phyloP scores from a whole-genome alignment of 2,797 vertebrate species.

The Austrolebias charrua region DNA sequence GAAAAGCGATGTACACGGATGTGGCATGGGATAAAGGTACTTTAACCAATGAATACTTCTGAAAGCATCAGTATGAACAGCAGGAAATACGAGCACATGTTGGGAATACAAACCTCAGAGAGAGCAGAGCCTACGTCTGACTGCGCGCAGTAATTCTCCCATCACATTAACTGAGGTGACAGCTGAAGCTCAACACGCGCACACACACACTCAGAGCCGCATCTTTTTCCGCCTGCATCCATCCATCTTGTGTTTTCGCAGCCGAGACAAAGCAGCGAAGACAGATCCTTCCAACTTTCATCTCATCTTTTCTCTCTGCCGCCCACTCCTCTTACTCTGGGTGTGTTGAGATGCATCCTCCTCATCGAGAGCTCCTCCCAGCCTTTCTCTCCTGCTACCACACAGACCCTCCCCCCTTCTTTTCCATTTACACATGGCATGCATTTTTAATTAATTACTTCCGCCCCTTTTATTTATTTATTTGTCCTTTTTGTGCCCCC shows the following conservation, averaged over 20 bases:
- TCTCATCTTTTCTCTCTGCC: constrained; percentile 57
- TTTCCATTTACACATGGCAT: constrained; percentile 53
- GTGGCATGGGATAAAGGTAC: not conserved
- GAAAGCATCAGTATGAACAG: constrained; percentile 4
- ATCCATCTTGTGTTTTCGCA: constrained; percentile 36
- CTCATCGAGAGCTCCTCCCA: constrained; percentile 43
- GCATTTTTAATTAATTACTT: constrained; percentile 72
- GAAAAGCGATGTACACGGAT: not conserved
- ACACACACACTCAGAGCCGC: constrained; percentile 24
- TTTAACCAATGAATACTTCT: constrained; percentile 7
- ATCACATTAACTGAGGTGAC: constrained; percentile 34
- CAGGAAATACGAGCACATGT: constrained; percentile 10
- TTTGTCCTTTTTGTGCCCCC: constrained; percentile 46
- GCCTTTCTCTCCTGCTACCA: constrained; percentile 19
- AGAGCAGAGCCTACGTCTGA: constrained; percentile 39
- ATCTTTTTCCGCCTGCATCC: constrained; percentile 36
- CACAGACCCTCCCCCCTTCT: constrained; percentile 20
- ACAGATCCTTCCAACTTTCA: constrained; percentile 54
- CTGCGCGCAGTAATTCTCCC: constrained; percentile 35
- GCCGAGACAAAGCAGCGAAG: constrained; percentile 31
- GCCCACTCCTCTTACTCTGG: constrained; percentile 72
- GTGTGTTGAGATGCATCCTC: constrained; percentile 75
- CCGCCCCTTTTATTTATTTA: constrained; percentile 51
- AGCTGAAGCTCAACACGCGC: constrained; percentile 37
- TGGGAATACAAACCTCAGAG: constrained; percentile 52